Evolutionary conservation across 2,797 vertebrate genomes (phyloP).

Genomic region (Poeciliopsis infans): DNA sequence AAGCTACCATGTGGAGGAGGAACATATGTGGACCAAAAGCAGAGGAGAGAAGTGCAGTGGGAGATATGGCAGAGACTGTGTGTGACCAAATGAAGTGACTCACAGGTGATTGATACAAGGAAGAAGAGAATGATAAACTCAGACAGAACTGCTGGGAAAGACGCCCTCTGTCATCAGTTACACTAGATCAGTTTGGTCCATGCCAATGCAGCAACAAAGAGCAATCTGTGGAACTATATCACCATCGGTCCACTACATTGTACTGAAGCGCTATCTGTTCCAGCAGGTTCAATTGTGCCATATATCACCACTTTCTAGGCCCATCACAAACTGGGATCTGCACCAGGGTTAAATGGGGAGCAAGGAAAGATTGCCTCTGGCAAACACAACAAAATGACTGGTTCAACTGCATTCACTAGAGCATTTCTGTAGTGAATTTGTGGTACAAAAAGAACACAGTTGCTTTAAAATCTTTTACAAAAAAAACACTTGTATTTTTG

Average conservation of each 20-base stretch:
- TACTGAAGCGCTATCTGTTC: constrained; percentile 63
- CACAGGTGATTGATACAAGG: constrained; percentile 65
- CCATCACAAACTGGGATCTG: constrained; percentile 21
- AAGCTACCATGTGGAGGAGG: constrained; percentile 19
- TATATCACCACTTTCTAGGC: constrained; percentile 44
- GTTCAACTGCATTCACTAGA: constrained; percentile 10
- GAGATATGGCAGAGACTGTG: constrained; percentile 46
- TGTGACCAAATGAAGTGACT: constrained; percentile 57
- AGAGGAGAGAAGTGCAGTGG: constrained; percentile 45
- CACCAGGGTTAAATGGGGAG: constrained; percentile 28
- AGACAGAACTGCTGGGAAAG: constrained; percentile 66
- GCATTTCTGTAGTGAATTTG: background rate
- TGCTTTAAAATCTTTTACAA: too few species aligned
- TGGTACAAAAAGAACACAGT: background rate
- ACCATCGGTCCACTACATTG: constrained; percentile 38
- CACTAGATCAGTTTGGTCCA: constrained; percentile 71
- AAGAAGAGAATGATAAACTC: constrained; percentile 48
- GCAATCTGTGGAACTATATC: constrained; percentile 53
- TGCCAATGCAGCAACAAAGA: constrained; percentile 64
- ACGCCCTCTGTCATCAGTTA: constrained; percentile 69
- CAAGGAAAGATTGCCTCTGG: constrained; percentile 13
- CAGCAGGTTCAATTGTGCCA: constrained; percentile 31
- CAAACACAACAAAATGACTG: constrained; percentile 23
- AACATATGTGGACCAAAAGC: constrained; percentile 40
- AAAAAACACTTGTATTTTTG: too few species aligned